Percentiles rank a stretch among this genome's conserved stretches.
Conservation (phyloP, 2,888 invertebrate genomes). For the Drosophila demipolita region DNA sequence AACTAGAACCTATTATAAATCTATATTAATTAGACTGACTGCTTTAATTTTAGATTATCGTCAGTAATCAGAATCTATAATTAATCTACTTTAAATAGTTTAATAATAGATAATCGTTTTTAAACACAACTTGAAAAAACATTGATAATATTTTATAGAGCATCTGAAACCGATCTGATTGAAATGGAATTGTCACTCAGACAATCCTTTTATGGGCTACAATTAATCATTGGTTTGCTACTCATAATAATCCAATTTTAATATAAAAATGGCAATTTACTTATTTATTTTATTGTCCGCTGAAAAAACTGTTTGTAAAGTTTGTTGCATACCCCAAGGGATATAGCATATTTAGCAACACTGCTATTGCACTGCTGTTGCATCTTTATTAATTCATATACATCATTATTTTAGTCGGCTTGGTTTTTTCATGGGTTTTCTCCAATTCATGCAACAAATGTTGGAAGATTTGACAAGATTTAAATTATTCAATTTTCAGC, state of each 20-base stretch:
- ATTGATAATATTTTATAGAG: neutral
- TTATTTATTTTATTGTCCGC: neutral
- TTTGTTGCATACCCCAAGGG: constrained; percentile 27
- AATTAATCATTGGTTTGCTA: neutral
- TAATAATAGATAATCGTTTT: neutral
- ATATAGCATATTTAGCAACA: neutral
- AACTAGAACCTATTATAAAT: neutral
- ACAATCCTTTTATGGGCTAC: neutral
- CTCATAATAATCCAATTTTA: neutral
- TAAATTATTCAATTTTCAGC: too few species aligned
- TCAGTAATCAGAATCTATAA: neutral
- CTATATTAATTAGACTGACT: too few species aligned
- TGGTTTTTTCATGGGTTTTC: too few species aligned
- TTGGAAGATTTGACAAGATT: too few species aligned
- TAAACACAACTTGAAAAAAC: neutral
- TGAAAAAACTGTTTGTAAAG: neutral
- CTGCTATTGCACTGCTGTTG: too few species aligned
- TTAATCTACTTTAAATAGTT: neutral
- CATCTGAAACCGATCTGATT: neutral
- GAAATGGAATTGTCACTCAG: neutral
- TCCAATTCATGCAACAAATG: too few species aligned
- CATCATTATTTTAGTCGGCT: too few species aligned
- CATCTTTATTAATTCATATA: too few species aligned
- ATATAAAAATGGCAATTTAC: neutral
- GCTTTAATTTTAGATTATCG: too few species aligned